Evolutionary conservation across 2,797 vertebrate genomes (phyloP).

Genomic region (Nothura maculosa): DNA sequence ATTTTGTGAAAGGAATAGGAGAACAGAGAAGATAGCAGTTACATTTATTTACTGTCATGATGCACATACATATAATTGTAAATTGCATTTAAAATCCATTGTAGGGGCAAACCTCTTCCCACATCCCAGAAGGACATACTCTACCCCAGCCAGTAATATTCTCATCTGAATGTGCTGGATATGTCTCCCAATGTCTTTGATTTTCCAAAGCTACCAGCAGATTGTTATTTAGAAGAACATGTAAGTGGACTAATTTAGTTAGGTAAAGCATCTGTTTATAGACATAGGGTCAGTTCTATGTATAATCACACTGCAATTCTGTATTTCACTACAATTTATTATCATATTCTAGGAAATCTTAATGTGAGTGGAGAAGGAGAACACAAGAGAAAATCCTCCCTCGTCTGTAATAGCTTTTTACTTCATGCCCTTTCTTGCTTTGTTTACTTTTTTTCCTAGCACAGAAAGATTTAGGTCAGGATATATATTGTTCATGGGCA

Average conservation of each 20-base stretch:
- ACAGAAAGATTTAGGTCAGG: conserved; percentile 33
- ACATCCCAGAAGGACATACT: not conserved
- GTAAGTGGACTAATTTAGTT: not conserved
- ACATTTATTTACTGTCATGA: not conserved
- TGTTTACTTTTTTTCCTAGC: not conserved
- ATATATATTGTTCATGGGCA: not conserved
- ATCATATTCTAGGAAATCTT: not conserved
- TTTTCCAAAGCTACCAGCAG: not conserved
- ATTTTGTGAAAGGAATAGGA: not conserved
- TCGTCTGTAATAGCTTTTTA: not conserved
- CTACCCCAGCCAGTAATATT: not conserved
- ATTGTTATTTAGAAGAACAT: conserved; percentile 13
- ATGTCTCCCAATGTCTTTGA: not conserved
- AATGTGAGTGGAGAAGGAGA: not conserved
- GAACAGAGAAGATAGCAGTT: not conserved
- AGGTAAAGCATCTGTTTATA: conserved; percentile 7
- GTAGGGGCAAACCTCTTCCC: not conserved
- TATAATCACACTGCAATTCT: not conserved
- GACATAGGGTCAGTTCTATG: not conserved
- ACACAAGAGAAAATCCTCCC: not conserved
- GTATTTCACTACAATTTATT: not conserved
- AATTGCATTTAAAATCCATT: not conserved
- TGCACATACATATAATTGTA: not conserved
- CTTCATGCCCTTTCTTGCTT: not conserved
- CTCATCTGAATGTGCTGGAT: not conserved